Percentiles rank a stretch among this genome's conserved stretches.
Evolutionary conservation across 2,113 vertebrate genomes (phyloP).

Genomic region (Anseranas semipalmata): DNA sequence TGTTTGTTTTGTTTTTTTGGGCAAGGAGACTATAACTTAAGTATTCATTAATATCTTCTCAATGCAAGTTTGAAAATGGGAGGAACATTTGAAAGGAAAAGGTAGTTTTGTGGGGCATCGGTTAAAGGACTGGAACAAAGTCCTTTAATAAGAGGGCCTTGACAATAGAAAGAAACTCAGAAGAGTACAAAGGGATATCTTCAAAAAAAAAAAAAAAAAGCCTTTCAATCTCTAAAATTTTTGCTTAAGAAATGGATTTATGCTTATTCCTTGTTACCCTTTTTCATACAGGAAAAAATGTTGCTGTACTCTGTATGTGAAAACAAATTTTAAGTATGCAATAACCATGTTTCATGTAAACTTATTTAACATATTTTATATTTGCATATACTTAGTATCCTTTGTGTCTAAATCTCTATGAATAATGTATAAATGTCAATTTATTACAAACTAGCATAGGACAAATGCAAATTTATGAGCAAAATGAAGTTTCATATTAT

Average conservation of each 20-base stretch:
- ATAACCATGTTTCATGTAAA: not conserved
- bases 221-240: not conserved
- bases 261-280: not conserved
- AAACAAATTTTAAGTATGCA: not conserved
- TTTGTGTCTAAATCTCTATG: not conserved
- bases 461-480: not conserved
- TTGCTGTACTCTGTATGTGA: not conserved
- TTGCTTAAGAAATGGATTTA: not conserved
- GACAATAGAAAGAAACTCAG: not conserved
- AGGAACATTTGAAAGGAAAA: not conserved
- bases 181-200: not conserved
- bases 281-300: not conserved
- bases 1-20: not conserved
- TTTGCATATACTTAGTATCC: not conserved
- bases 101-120: fast-evolving
- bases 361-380: not conserved
- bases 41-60: not conserved
- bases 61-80: not conserved
- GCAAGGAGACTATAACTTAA: not conserved
- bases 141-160: not conserved
- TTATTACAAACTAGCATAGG: not conserved
- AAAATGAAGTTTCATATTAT: not conserved
- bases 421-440: not conserved
- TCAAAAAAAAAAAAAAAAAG: not conserved
- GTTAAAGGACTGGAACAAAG: not conserved